A percentile compares a stretch with the other conserved stretches of the same genome.
These are phyloP conservation scores for Cephus rjabovi DNA, from an alignment of 2,888 invertebrate species.

Conservation along the genomic window DNA sequence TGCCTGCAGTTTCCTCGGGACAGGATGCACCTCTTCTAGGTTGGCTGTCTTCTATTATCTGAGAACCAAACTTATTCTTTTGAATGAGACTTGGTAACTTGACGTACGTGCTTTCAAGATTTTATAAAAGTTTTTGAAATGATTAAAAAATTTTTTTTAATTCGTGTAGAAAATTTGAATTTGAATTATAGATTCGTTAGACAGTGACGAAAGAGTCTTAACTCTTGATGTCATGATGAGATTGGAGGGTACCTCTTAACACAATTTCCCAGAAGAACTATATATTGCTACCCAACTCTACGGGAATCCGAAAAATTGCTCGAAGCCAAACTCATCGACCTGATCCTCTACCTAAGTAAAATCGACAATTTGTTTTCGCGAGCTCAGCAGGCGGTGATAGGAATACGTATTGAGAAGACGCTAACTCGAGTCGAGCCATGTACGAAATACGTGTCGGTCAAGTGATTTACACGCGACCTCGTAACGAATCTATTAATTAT, in stretches of 20 bases:
- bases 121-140: background rate
- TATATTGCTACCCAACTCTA: background rate
- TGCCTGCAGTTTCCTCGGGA: conserved; percentile 30
- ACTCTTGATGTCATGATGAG: background rate
- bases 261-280: background rate
- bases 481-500: conserved; percentile 63
- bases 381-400: conserved; percentile 43
- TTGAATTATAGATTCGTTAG: background rate
- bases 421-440: conserved; percentile 26
- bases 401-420: conserved; percentile 18
- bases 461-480: conserved; percentile 56
- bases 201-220: too few relatives aligned
- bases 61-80: background rate
- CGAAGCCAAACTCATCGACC: background rate
- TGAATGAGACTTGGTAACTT: background rate
- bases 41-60: conserved; percentile 1
- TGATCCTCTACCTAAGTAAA: conserved; percentile 47
- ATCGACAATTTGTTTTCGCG: conserved; percentile 50
- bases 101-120: background rate
- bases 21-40: conserved; percentile 21
- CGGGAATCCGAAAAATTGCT: background rate
- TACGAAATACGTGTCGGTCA: conserved; percentile 49
- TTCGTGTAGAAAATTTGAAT: background rate
- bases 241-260: background rate
- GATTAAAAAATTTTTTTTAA: background rate